Evolutionary conservation across 2,113 vertebrate genomes (phyloP).

Genomic region (Clarias macrocephalus): DNA sequence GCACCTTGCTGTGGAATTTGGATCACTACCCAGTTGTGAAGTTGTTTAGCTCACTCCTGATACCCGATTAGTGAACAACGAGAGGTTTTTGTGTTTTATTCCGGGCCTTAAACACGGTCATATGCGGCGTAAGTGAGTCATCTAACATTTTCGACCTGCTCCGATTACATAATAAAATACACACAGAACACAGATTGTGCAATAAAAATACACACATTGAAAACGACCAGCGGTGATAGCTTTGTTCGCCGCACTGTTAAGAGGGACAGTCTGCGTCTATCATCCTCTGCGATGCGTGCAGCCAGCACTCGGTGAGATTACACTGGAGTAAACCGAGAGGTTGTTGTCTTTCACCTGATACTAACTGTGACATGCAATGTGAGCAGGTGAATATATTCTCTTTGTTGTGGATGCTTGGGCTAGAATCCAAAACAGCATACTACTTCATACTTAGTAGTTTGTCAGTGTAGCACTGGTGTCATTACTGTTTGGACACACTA

Average conservation of each 20-base stretch:
- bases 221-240: not conserved
- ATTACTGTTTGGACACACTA: not conserved
- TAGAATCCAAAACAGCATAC: not conserved
- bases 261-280: not conserved
- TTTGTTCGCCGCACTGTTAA: not conserved
- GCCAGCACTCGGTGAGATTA: not conserved
- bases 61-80: not conserved
- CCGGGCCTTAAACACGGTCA: not conserved
- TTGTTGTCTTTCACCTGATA: not conserved
- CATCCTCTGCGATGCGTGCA: not conserved
- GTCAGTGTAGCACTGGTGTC: not conserved
- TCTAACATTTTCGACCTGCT: constrained; percentile 2
- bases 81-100: not conserved
- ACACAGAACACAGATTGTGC: not conserved
- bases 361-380: not conserved
- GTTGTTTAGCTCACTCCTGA: not conserved
- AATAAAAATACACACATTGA: not conserved
- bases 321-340: not conserved
- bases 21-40: not conserved
- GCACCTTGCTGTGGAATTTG: not conserved
- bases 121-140: not conserved
- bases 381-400: not conserved
- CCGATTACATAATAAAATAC: not conserved
- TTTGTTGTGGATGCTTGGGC: not conserved
- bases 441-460: not conserved